These are phyloP conservation scores for Cygnus buccinator DNA, from an alignment of 2,113 vertebrate species.

Conservation along the genomic window DNA sequence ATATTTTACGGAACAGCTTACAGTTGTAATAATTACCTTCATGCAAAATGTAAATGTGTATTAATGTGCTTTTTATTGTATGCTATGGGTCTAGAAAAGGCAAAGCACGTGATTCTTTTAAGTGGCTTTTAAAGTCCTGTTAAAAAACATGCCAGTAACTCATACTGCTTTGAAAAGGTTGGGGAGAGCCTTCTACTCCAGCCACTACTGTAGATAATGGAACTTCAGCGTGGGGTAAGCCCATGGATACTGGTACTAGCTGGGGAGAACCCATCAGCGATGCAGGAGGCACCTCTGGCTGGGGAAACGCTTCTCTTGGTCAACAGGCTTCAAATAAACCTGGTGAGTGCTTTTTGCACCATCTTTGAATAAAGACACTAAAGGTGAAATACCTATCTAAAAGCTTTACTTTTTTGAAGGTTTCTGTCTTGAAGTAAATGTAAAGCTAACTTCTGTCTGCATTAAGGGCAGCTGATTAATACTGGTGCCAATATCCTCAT, in stretches of 20 bases:
- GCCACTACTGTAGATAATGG: slow-evolving; percentile 93
- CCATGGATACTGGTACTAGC: slow-evolving; percentile 87
- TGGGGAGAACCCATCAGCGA: slow-evolving; percentile 83
- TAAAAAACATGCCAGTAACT: slow-evolving; percentile 28
- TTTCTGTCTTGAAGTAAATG: background rate
- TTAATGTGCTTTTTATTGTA: background rate
- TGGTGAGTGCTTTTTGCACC: slow-evolving; percentile 76
- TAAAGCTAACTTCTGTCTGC: background rate
- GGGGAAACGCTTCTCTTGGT: slow-evolving; percentile 79
- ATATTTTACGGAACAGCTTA: background rate
- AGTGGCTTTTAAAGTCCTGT: background rate
- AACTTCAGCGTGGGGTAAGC: slow-evolving; percentile 95
- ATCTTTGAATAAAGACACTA: fast-evolving
- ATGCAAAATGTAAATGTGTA: background rate
- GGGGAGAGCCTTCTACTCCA: slow-evolving; percentile 86
- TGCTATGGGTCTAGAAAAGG: background rate
- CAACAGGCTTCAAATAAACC: slow-evolving; percentile 85
- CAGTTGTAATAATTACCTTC: background rate
- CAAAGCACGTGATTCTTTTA: background rate
- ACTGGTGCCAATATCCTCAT: background rate
- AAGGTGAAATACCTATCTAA: background rate
- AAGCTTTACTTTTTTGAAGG: background rate
- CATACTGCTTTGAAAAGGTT: slow-evolving; percentile 81
- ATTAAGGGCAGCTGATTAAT: background rate
- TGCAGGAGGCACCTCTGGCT: slow-evolving; percentile 75